Evolutionary conservation across 1,140 invertebrate genomes (phyloP), one percentile per base, ranked within the genome.

Genomic region (Orius insidiosus): DNA sequence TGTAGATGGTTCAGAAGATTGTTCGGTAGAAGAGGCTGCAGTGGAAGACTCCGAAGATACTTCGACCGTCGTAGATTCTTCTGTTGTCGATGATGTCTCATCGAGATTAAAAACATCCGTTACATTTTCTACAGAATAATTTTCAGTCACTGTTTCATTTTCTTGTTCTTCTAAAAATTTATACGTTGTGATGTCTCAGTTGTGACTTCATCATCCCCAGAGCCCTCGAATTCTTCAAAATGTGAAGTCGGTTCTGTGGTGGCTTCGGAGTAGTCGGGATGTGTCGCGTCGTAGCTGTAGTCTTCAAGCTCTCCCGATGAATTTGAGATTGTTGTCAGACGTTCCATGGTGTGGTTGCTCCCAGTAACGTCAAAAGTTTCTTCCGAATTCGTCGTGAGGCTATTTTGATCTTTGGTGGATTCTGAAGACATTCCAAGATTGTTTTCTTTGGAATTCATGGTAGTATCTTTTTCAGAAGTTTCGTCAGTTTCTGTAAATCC

Each of bases 261-360:
- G 2, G 38, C 11, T 31, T 24, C 41, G 5, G 6, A 18, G 16
- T 43, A 43, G 24, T 43, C 41, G 24, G 24, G 9, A 15, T 43
- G 41, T 4, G n/a, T 9, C n/a, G 41, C 41, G 14, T 43, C 41
- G 16, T 43, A 43, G 24, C 41, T 43, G 41, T 43, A 43, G 24
- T 43, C 41, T 31, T 18, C 16, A 8, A 30, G 41, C 11, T 43
- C 41, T 2, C 18, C 9, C 10, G 18, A 14, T 4, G 16, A 31
- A n/a, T 24, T 24, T 7, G 24, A 24, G 7, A 7, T 24, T 24
- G 24, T 24, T 7, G 24, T 24, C 24, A 24, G 24, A 24, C 24
- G 24, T 24, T 24, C 24, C 7, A 24, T 7, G 24, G 24, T 24
- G 24, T 24, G 24, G 24, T 24, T 24, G 24, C 24, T 7, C 3